Percentiles rank a stretch among this genome's conserved stretches.
These are phyloP conservation scores for Euplexia lucipara DNA, from an alignment of 2,888 invertebrate genomes.

Conservation along the genomic window DNA sequence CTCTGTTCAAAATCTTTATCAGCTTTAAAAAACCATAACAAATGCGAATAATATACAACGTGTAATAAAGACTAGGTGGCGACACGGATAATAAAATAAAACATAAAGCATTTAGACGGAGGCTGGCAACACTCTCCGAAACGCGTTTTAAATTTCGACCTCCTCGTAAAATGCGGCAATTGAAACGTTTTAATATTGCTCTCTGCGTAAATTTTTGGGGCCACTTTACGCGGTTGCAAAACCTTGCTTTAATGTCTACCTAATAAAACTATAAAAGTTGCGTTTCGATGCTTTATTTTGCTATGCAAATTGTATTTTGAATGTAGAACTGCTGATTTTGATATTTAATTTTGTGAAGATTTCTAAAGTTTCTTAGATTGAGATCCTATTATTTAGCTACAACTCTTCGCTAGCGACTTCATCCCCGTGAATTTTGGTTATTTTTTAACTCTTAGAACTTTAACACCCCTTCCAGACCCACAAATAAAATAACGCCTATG, in stretches of 20 bases:
- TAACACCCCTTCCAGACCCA: too few relatives aligned
- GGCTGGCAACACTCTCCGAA: conserved; percentile 65
- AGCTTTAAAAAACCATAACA: conserved; percentile 56
- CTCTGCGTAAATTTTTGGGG: conserved; percentile 67
- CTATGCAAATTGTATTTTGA: neutral
- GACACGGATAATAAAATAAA: conserved; percentile 75
- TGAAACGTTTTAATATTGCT: conserved; percentile 74
- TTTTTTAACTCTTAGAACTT: too few relatives aligned
- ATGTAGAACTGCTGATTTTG: neutral
- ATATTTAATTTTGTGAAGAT: neutral
- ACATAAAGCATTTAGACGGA: conserved; percentile 76
- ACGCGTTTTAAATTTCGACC: conserved; percentile 78
- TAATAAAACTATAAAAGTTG: conserved; percentile 58
- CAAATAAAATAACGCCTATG: too few relatives aligned
- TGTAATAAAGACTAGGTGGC: conserved; percentile 71
- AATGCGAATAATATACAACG: conserved; percentile 64
- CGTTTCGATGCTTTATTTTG: conserved; percentile 23
- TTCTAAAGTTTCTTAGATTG: too few relatives aligned
- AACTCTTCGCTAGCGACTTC: too few relatives aligned
- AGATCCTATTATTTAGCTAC: too few relatives aligned
- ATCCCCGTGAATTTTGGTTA: too few relatives aligned
- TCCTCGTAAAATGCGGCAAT: conserved; percentile 76
- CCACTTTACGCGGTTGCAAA: conserved; percentile 62
- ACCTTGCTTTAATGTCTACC: conserved; percentile 57
- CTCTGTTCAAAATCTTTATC: conserved; percentile 56